Evolutionary conservation across 2,797 vertebrate species (phyloP), one percentile per base, ranked within the genome.

Genomic region (Coregonus sp.): DNA sequence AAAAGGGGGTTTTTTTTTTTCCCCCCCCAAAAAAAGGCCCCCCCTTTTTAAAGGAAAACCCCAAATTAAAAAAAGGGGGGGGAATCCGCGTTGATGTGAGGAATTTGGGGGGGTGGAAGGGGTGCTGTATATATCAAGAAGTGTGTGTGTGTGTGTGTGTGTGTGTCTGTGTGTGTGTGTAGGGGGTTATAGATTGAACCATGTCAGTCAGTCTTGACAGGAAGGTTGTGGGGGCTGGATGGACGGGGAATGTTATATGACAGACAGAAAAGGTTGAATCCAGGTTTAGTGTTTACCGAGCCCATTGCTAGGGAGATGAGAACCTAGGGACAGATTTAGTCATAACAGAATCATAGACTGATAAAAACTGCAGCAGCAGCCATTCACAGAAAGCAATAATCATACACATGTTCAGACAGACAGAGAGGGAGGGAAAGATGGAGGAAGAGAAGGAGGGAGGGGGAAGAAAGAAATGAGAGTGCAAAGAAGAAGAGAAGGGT

Each of bases 291-390:
- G 86, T 89, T 92, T 85, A 83, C 81, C 69, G 68, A 87, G 75
- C 82, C 4, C 1, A 79, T 84, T 92, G 84, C 88, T 85, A 80
- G 86, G 87, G 82, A 88, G 86, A 88, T 87, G 83, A 82, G 81
- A 80, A 78, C 71, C 70, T 25, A 29, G 85, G 75, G 81, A 74
- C 81, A 85, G 70, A 85, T 80, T 83, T 84, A 85, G 86, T 76
- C 75, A 78, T 70, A 87, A 81, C 67, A 77, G 76, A 75, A 52
- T n/a, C 50, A 59, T 33, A 25, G 70, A 77, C 54, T 65, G 81
- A 71, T 69, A 70, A 72, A 72, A 61, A 31, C 20, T 37, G 51
- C 47, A 59, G 29, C 61, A 69, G 37, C 61, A 69, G 69, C 50
- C 72, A 77, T 54, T 79, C 59, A 81, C 6, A 63, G 80, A 86